phyloP scores from a whole-genome alignment of 2,888 invertebrate species.

The Eupithecia centaureata region DNA sequence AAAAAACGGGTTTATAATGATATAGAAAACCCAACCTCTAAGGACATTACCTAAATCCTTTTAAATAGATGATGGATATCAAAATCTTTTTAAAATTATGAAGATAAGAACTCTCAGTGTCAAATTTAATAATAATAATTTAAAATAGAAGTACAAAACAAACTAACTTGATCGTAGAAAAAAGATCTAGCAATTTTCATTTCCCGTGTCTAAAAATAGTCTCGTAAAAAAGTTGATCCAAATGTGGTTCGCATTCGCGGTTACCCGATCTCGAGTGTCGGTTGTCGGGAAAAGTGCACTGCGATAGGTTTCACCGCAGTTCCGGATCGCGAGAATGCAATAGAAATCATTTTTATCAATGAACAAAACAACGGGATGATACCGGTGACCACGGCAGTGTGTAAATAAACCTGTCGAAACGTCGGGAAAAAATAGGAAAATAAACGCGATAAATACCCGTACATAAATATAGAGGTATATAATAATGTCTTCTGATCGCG shows the following conservation, averaged over 20 bases:
- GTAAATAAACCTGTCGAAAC: too few relatives aligned
- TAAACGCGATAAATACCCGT: too few relatives aligned
- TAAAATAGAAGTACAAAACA: too few relatives aligned
- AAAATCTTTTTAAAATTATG: background rate
- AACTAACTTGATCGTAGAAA: too few relatives aligned
- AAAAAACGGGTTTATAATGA: background rate
- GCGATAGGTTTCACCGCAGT: constrained; percentile 63
- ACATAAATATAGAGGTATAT: too few relatives aligned
- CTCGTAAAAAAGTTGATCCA: constrained; percentile 31
- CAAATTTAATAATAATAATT: too few relatives aligned
- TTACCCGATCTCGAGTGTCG: constrained; percentile 61
- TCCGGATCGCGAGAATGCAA: constrained; percentile 58
- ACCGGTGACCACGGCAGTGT: too few relatives aligned
- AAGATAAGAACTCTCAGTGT: too few relatives aligned
- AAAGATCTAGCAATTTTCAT: constrained; percentile 11
- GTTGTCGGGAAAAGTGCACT: constrained; percentile 49
- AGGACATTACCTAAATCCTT: background rate
- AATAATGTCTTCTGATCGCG: too few relatives aligned
- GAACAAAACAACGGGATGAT: too few relatives aligned
- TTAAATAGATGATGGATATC: background rate
- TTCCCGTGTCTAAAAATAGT: constrained; percentile 22
- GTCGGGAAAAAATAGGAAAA: too few relatives aligned
- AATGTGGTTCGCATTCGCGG: constrained; percentile 43
- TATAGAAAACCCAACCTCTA: background rate
- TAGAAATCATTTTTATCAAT: constrained; percentile 49